Evolutionary conservation across 2,888 invertebrate species (phyloP).

Genomic region (Chrysomela aeneicollis): DNA sequence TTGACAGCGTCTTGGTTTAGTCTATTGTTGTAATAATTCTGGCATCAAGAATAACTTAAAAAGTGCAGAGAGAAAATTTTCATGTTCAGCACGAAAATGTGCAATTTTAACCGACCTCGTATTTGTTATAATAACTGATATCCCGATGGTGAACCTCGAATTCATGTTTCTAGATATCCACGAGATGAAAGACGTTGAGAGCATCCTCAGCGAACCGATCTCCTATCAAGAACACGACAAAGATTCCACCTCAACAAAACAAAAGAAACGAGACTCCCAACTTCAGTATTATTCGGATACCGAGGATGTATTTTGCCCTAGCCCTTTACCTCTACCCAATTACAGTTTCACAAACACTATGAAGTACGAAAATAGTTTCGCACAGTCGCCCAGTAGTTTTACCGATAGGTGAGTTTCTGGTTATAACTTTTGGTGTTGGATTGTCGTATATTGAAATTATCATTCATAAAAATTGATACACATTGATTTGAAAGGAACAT

Average conservation of each 20-base stretch:
- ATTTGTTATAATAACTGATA: background rate
- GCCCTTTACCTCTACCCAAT: conserved; percentile 66
- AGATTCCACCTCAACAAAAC: conserved; percentile 46
- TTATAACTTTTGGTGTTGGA: conserved; percentile 46
- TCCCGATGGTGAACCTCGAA: no score
- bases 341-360: conserved; percentile 68
- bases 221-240: conserved; percentile 53
- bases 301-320: conserved; percentile 59
- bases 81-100: no score
- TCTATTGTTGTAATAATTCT: no score
- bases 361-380: conserved; percentile 55
- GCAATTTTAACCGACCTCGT: no score
- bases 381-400: conserved; percentile 62
- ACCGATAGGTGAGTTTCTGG: conserved; percentile 56
- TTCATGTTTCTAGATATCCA: conserved; percentile 27
- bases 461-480: no score
- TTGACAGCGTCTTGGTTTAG: no score
- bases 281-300: conserved; percentile 60
- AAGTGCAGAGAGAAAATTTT: no score
- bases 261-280: conserved; percentile 57
- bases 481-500: no score
- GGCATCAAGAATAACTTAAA: no score
- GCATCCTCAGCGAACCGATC: conserved; percentile 64
- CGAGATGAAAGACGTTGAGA: conserved; percentile 62
- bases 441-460: no score